Conservation (phyloP, 2,113 vertebrate genomes). For the Charina bottae region DNA sequence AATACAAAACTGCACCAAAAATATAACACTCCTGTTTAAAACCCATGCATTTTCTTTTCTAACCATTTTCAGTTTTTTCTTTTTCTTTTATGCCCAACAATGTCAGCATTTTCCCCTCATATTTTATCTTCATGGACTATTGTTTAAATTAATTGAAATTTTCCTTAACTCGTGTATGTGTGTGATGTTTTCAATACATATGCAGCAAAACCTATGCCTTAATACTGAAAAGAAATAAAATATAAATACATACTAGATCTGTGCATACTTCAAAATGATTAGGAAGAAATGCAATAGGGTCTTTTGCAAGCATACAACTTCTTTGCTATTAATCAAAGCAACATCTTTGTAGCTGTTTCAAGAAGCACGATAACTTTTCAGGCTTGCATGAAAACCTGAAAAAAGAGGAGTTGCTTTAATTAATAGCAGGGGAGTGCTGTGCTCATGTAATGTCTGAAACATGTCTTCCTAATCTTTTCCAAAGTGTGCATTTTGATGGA, state of each 20-base stretch:
- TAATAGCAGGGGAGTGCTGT: not conserved
- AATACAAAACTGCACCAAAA: not conserved
- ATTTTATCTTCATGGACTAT: not conserved
- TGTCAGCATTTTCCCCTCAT: not conserved
- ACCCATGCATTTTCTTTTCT: not conserved
- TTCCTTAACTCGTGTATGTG: not conserved
- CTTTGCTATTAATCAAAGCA: not conserved
- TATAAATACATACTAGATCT: not conserved
- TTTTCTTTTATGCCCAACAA: not conserved
- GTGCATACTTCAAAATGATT: not conserved
- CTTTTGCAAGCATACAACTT: not conserved
- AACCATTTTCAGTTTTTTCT: not conserved
- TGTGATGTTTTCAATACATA: not conserved
- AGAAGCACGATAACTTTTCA: not conserved
- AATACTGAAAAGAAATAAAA: not conserved
- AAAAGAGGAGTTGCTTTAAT: not conserved
- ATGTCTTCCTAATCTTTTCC: not conserved
- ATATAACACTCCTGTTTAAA: not conserved
- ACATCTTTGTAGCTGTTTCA: not conserved
- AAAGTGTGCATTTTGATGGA: not conserved
- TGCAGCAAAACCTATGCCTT: not conserved
- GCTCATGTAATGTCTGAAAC: not conserved
- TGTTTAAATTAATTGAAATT: not conserved
- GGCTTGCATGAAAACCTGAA: not conserved
- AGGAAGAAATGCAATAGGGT: not conserved